phyloP scores from a whole-genome alignment of 1,140 invertebrate species.

The Drosophila setifemur region DNA sequence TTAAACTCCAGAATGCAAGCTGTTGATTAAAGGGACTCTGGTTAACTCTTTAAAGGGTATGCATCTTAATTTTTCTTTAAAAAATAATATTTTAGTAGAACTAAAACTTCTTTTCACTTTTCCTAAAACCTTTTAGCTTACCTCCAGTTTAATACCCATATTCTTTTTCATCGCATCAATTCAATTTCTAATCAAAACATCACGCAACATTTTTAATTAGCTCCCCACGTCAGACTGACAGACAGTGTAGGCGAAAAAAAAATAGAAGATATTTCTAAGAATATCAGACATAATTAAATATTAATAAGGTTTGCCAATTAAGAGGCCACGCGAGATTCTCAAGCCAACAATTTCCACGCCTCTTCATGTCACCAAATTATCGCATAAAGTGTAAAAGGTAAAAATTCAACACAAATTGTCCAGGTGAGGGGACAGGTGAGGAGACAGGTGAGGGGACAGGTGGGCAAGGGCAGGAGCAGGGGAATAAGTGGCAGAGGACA shows the following conservation, averaged over 20 bases:
- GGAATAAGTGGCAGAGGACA: conserved; percentile 6
- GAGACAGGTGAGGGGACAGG: not conserved
- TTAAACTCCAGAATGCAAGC: conserved; percentile 52
- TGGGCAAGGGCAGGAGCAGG: not conserved
- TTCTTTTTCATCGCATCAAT: not conserved
- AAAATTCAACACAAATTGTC: conserved; percentile 48
- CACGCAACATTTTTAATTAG: conserved; percentile 25
- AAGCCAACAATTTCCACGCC: conserved; percentile 34
- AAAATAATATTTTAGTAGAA: not conserved
- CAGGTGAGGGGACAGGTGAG: not conserved
- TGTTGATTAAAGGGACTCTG: conserved; percentile 25
- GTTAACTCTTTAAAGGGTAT: not conserved
- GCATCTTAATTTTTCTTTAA: not conserved
- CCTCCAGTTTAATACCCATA: not conserved
- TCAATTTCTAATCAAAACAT: not conserved
- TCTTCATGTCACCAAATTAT: conserved; percentile 69
- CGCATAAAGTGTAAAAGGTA: conserved; percentile 72
- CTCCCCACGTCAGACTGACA: conserved; percentile 1
- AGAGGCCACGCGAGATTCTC: conserved; percentile 21
- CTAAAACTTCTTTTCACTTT: not conserved
- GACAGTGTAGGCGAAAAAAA: conserved; percentile 6
- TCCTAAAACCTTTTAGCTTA: not conserved
- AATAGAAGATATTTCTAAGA: conserved; percentile 9
- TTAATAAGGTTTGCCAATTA: conserved; percentile 76
- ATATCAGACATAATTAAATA: conserved; percentile 66